Evolutionary conservation across 2,888 invertebrate genomes (phyloP), one percentile per base, ranked within the genome.

Genomic region (Cremastinae sp.): DNA sequence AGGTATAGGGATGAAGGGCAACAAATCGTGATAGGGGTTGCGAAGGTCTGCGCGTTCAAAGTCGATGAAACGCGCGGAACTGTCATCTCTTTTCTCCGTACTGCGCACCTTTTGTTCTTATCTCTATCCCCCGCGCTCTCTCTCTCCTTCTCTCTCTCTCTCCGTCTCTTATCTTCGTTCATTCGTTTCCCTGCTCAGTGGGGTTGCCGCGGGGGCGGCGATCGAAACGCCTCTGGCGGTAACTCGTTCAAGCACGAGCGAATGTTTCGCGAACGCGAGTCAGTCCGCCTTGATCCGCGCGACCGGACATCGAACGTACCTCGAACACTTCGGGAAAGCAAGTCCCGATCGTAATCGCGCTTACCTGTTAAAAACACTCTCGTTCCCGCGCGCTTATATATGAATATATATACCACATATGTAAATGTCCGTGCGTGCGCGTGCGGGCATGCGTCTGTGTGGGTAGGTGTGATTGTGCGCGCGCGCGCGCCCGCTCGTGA

Each of bases 261-360:
- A 72, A 71, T 65, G 72, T 77, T 75, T 72, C 79, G 72, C 51
- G 72, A 16, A 53, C 75, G 79, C 80, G 81, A 83, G 81, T 51
- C 87, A 87, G 87, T 87, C 86, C 84, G 87, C 85, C 82, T 84
- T 84, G 85, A 85, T 86, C 85, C 87, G 87, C 86, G 85, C 83
- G 78, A 81, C 83, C 82, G 85, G 84, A 78, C 69, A 75, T 83
- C 76, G 78, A 78, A 77, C 76, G 78, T 78, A 77, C 78, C 74
- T 65, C 74, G 49, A 61, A 45, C 64, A 12, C 47, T 34, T 59
- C 73, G 20, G 45, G 47, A 64, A 53, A 61, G 59, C 41, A n/a
- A 38, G 9, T 28, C 53, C 28, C 64, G 58, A 64, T 41, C 45
- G 59, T 47, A 47, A 62, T 45, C 43, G 22, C 62, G 28, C 53